Evolutionary conservation across 2,888 invertebrate species (phyloP).

Genomic region (Deroplatys truncata): DNA sequence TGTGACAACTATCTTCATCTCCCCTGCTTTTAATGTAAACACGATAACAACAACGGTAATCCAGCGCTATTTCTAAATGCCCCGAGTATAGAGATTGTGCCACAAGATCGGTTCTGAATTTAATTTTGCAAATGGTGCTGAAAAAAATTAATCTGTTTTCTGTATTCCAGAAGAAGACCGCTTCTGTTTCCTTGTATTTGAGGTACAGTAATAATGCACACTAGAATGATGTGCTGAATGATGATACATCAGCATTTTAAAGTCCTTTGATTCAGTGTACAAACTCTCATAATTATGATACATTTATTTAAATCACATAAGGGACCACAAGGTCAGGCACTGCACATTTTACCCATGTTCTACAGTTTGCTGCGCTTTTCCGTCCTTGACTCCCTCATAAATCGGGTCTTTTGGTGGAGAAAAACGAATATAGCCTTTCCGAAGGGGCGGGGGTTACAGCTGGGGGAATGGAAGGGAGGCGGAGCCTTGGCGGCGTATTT

Average conservation of each 20-base stretch:
- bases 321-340: neutral
- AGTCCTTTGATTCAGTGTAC: neutral
- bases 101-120: too few species aligned
- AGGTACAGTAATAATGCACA: too few species aligned
- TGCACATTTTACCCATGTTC: neutral
- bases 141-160: too few species aligned
- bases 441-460: neutral
- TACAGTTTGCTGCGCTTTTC: neutral
- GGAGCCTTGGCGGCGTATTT: slow-evolving; percentile 32
- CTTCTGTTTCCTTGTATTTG: too few species aligned
- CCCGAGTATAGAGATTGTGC: too few species aligned
- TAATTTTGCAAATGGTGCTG: too few species aligned
- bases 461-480: neutral
- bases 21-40: too few species aligned
- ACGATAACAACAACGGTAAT: too few species aligned
- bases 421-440: neutral
- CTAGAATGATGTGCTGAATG: too few species aligned
- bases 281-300: neutral
- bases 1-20: too few species aligned
- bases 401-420: slow-evolving; percentile 2
- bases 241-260: neutral
- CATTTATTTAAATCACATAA: neutral
- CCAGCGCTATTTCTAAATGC: too few species aligned
- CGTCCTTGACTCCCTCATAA: neutral
- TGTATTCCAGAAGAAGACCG: too few species aligned